A percentile compares a stretch with the other conserved stretches of the same genome.
Conservation (phyloP, 2,888 invertebrate genomes). For the Tolmerus cingulatus region DNA sequence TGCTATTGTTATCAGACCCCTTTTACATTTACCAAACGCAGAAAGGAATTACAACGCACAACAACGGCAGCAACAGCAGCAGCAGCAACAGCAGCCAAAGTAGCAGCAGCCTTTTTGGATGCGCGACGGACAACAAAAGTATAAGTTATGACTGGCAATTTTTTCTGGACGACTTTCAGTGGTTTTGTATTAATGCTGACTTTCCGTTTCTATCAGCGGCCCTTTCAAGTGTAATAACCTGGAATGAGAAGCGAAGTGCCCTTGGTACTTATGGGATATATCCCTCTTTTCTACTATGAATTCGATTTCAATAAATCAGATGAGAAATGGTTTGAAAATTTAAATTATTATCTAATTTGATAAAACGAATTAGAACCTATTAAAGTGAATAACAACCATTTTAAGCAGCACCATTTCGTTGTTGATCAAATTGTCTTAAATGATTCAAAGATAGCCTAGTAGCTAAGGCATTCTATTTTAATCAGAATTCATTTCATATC, state of each 20-base stretch:
- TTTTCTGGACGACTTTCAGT: neutral
- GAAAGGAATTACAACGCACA: neutral
- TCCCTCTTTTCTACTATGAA: neutral
- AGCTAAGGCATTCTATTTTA: neutral
- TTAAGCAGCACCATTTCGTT: neutral
- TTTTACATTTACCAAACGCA: neutral
- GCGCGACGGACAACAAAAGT: neutral
- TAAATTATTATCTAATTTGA: neutral
- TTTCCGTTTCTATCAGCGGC: neutral
- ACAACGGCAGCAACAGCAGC: neutral
- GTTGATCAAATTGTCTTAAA: neutral
- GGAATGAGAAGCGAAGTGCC: conserved; percentile 6
- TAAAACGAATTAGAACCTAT: neutral
- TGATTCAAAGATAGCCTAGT: neutral
- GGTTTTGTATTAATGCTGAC: conserved; percentile 17
- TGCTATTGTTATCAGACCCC: conserved; percentile 37
- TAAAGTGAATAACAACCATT: neutral
- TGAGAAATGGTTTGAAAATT: neutral
- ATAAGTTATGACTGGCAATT: conserved; percentile 34
- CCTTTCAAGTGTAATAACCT: conserved; percentile 13
- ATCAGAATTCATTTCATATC: neutral
- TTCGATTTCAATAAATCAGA: neutral
- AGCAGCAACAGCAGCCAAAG: neutral
- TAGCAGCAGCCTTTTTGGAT: neutral
- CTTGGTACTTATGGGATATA: neutral